Conservation (phyloP, 1,140 invertebrate genomes). For the Anagrus nilaparvatae region DNA sequence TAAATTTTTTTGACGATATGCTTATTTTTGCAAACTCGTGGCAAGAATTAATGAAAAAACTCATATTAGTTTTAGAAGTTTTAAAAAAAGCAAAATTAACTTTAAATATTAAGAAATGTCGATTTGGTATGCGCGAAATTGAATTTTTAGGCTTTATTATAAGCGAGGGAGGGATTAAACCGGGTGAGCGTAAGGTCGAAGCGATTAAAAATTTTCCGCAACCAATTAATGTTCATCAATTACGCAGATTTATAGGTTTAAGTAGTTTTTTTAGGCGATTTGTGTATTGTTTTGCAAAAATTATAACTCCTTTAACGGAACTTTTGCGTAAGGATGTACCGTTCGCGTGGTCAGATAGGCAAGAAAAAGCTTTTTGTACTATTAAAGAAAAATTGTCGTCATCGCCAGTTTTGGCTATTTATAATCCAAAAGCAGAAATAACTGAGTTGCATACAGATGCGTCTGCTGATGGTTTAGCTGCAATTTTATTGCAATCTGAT, state of each 20-base stretch:
- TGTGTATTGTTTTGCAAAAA: conserved; percentile 26
- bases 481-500: conserved; percentile 26
- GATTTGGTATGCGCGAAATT: too few relatives aligned
- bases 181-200: conserved; percentile 21
- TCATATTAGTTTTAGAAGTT: conserved; percentile 18
- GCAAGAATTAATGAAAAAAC: conserved; percentile 8
- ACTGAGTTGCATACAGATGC: conserved; percentile 26
- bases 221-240: conserved; percentile 16
- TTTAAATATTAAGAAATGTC: too few relatives aligned
- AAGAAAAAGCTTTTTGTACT: conserved; percentile 25
- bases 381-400: conserved; percentile 5
- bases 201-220: conserved; percentile 22
- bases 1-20: conserved; percentile 11
- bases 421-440: conserved; percentile 11
- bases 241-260: conserved; percentile 28
- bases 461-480: conserved; percentile 23
- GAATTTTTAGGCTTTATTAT: too few relatives aligned
- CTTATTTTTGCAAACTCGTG: conserved; percentile 3
- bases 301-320: conserved; percentile 25
- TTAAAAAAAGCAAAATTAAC: conserved; percentile 14
- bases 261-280: conserved; percentile 27
- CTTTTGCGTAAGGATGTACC: conserved; percentile 24
- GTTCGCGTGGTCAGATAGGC: conserved; percentile 25
- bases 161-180: conserved; percentile 22
- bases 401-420: conserved; percentile 16